phyloP scores from a whole-genome alignment of 2,797 vertebrate species.

The Phataginus tetradactyla region DNA sequence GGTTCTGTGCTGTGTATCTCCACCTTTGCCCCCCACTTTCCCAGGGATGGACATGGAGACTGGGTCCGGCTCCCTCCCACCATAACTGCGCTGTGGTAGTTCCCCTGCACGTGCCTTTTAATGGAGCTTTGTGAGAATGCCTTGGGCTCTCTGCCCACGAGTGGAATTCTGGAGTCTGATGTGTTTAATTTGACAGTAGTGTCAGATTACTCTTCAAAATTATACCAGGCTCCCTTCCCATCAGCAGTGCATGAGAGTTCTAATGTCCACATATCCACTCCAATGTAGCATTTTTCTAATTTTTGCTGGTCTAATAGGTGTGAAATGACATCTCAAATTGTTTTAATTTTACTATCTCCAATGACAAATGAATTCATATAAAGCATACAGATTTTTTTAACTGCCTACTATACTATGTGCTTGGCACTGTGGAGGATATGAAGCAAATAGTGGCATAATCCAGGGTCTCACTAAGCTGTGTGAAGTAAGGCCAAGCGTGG shows the following conservation, averaged over 20 bases:
- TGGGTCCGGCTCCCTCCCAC: too few relatives aligned
- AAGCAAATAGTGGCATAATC: neutral
- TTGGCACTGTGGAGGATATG: neutral
- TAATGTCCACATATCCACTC: neutral
- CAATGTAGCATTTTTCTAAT: neutral
- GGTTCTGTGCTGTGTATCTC: too few relatives aligned
- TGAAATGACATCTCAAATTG: neutral
- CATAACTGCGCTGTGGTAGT: neutral
- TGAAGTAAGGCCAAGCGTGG: neutral
- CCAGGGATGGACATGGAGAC: neutral
- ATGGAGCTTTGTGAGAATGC: neutral
- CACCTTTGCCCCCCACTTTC: neutral
- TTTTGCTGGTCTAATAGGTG: neutral
- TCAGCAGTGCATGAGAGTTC: neutral
- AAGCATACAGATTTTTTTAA: neutral
- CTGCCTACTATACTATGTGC: neutral
- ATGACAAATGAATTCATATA: neutral
- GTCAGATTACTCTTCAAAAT: neutral
- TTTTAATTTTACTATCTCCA: conserved; percentile 11
- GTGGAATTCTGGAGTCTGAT: neutral
- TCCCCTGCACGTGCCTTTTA: neutral
- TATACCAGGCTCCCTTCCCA: neutral
- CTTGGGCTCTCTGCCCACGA: neutral
- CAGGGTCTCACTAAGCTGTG: neutral
- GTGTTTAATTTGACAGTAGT: neutral